These are phyloP conservation scores for Ochropleura plecta DNA, from an alignment of 2,888 invertebrate genomes.

Conservation along the genomic window DNA sequence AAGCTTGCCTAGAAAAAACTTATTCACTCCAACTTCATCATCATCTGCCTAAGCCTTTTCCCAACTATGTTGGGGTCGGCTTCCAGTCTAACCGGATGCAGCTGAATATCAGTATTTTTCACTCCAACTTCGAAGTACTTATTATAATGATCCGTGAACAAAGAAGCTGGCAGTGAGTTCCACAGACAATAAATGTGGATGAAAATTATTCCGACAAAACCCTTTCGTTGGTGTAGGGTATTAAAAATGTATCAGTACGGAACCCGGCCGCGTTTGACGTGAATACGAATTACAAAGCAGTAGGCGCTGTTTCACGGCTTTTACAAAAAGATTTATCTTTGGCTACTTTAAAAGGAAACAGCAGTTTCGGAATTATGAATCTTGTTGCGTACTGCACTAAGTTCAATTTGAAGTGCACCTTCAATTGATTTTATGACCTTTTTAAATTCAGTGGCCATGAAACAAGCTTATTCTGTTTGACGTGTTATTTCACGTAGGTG, in stretches of 20 bases:
- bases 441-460: background rate
- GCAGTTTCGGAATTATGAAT: background rate
- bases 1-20: no score
- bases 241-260: constrained; percentile 47
- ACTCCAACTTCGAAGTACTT: no score
- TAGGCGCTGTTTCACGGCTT: background rate
- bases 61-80: no score
- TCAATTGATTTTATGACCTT: background rate
- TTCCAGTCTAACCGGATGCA: no score
- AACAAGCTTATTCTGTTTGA: constrained; percentile 14
- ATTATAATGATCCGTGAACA: no score
- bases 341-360: background rate
- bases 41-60: no score
- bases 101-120: no score
- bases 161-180: no score
- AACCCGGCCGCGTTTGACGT: constrained; percentile 14
- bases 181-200: no score
- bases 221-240: constrained; percentile 13
- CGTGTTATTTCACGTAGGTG: background rate
- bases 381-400: background rate
- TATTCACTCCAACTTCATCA: no score
- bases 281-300: constrained; percentile 36
- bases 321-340: background rate
- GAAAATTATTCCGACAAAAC: constrained; percentile 13
- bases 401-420: constrained; percentile 1